Conservation (phyloP, 2,113 vertebrate species). For the Ramphastos sulfuratus region DNA sequence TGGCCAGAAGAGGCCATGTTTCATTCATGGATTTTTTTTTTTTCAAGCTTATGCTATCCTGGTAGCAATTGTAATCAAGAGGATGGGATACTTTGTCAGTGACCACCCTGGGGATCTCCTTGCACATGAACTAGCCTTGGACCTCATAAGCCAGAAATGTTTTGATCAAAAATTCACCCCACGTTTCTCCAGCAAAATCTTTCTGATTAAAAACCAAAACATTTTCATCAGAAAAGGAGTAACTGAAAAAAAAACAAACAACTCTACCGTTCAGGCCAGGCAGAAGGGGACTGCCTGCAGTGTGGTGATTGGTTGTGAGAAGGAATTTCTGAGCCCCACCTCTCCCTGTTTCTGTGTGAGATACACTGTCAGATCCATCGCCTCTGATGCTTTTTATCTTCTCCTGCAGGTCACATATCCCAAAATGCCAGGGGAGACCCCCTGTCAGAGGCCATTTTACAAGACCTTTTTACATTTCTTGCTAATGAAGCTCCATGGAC, state of each 20-base stretch:
- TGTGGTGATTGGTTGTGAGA: background rate
- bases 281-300: background rate
- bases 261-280: background rate
- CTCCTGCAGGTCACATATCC: background rate
- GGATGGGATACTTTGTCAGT: background rate
- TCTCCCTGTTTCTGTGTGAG: background rate
- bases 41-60: background rate
- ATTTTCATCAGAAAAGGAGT: background rate
- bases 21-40: background rate
- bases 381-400: background rate
- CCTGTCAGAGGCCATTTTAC: rapidly evolving
- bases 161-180: background rate
- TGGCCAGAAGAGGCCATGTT: background rate
- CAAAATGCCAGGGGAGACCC: rapidly evolving
- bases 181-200: background rate
- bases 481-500: background rate
- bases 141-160: background rate
- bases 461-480: background rate
- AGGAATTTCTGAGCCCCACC: background rate
- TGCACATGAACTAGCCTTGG: rapidly evolving
- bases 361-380: background rate
- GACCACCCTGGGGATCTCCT: background rate
- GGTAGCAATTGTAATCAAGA: background rate
- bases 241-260: background rate
- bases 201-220: background rate